A percentile compares a stretch with the other conserved stretches of the same genome.
phyloP scores from a whole-genome alignment of 2,797 vertebrate species.

The Poecilia picta region DNA sequence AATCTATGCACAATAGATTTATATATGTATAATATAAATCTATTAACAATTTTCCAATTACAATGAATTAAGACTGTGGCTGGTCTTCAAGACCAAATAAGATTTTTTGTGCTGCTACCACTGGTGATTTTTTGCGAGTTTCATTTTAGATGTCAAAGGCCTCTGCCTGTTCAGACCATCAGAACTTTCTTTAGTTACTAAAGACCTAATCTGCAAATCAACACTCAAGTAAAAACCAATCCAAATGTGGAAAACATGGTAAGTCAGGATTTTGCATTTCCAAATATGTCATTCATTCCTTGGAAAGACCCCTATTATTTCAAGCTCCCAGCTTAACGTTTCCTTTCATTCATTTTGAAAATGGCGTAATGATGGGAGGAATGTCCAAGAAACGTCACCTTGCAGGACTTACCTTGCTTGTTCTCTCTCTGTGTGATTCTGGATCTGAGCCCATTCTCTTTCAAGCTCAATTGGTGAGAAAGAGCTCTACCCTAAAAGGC shows the following conservation, averaged over 20 bases:
- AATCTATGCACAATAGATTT: too few relatives aligned
- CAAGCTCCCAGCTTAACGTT: slow-evolving; percentile 30
- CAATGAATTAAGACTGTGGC: not conserved
- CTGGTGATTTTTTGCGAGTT: too few relatives aligned
- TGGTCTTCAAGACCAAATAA: not conserved
- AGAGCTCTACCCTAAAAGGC: slow-evolving; percentile 88
- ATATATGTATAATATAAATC: too few relatives aligned
- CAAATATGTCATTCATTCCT: slow-evolving; percentile 24
- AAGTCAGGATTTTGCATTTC: slow-evolving; percentile 38
- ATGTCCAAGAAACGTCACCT: slow-evolving; percentile 47
- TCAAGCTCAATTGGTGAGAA: slow-evolving; percentile 94
- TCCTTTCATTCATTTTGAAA: slow-evolving; percentile 32
- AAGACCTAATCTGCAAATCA: not conserved
- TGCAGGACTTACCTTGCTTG: slow-evolving; percentile 89
- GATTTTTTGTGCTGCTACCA: not conserved
- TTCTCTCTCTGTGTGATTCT: slow-evolving; percentile 85
- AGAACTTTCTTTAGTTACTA: not conserved
- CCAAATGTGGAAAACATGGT: not conserved
- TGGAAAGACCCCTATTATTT: slow-evolving; percentile 59
- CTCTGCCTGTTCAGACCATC: not conserved
- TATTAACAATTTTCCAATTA: not conserved
- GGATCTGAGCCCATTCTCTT: slow-evolving; percentile 90
- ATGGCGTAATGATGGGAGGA: slow-evolving; percentile 47
- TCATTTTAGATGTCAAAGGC: too few relatives aligned
- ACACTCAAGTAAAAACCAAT: slow-evolving; percentile 14